Evolutionary conservation across 1,140 invertebrate species (phyloP).

Genomic region (Eupeodes corollae): DNA sequence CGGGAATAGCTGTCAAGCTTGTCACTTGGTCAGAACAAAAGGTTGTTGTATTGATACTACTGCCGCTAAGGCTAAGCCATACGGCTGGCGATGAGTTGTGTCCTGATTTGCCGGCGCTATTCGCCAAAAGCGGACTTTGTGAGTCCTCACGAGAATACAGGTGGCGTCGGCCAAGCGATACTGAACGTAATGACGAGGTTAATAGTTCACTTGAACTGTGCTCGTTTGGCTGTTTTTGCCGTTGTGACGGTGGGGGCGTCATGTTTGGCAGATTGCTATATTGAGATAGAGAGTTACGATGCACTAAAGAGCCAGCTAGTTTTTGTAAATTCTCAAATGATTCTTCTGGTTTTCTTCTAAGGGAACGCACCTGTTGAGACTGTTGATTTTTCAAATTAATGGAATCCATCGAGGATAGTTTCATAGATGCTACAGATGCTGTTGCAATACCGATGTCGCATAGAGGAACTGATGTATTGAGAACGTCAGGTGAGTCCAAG

Average conservation of each 20-base stretch:
- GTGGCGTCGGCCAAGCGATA: constrained; percentile 36
- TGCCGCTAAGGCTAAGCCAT: constrained; percentile 22
- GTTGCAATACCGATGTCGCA: constrained; percentile 33
- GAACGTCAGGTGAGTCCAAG: constrained; percentile 45
- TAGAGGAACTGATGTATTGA: constrained; percentile 31
- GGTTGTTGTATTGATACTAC: constrained; percentile 16
- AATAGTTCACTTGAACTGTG: too few relatives aligned
- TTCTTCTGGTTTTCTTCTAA: constrained; percentile 27
- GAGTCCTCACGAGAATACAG: constrained; percentile 30
- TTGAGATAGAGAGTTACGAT: constrained; percentile 8
- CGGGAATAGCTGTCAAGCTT: background rate
- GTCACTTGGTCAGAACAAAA: constrained; percentile 5
- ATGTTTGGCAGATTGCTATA: too few relatives aligned
- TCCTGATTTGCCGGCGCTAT: constrained; percentile 11
- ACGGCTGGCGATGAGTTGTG: constrained; percentile 14
- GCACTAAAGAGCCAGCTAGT: constrained; percentile 24
- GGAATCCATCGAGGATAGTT: constrained; percentile 35
- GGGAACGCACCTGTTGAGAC: constrained; percentile 14
- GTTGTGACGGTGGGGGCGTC: too few relatives aligned
- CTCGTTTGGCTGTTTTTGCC: too few relatives aligned
- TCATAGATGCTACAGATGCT: constrained; percentile 33
- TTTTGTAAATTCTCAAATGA: constrained; percentile 35
- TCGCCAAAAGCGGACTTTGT: constrained; percentile 19
- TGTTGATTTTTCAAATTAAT: constrained; percentile 28
- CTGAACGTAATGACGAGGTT: constrained; percentile 40